Conservation (phyloP, 2,888 invertebrate species). For the Monoplex corrugatus region DNA sequence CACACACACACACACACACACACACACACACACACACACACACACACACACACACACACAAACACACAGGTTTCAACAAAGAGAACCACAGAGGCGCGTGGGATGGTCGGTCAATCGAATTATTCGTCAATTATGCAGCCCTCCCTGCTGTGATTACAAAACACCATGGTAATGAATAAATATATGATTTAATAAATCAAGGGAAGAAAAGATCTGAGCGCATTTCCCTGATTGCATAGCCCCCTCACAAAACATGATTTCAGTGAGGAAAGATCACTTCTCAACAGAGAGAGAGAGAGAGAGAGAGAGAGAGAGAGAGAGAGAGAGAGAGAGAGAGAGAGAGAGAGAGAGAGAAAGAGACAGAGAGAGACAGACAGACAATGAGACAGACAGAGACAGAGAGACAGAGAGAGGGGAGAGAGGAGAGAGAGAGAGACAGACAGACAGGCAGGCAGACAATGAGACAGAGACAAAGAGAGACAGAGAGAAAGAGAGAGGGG, state of each 20-base stretch:
- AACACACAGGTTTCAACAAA: neutral
- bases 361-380: too few relatives aligned
- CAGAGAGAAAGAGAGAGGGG: too few relatives aligned
- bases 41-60: neutral
- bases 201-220: neutral
- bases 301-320: conserved; percentile 1
- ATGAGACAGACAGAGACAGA: too few relatives aligned
- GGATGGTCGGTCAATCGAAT: too few relatives aligned
- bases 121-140: neutral
- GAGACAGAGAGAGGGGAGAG: too few relatives aligned
- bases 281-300: neutral
- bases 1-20: neutral
- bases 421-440: too few relatives aligned
- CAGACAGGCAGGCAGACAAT: too few relatives aligned
- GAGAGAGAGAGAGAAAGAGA: too few relatives aligned
- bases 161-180: neutral
- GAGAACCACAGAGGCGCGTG: neutral
- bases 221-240: too few relatives aligned
- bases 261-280: neutral
- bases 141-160: neutral
- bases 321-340: neutral
- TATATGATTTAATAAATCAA: too few relatives aligned
- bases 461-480: too few relatives aligned
- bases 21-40: neutral
- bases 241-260: neutral